phyloP scores from a whole-genome alignment of 1,140 invertebrate genomes.

The Nixonia krombeini region DNA sequence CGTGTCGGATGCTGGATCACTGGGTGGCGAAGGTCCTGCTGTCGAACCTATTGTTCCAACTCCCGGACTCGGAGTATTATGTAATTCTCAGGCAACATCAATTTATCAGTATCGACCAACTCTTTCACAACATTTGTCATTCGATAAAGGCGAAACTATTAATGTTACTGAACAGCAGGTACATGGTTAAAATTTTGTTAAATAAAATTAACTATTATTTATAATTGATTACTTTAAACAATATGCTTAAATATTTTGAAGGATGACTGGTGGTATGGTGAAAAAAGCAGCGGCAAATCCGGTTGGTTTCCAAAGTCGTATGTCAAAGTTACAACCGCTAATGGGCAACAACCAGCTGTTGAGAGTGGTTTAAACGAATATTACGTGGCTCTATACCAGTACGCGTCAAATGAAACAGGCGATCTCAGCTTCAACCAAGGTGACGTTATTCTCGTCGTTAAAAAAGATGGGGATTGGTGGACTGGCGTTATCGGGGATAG shows the following conservation, averaged over 20 bases:
- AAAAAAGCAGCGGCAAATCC: conserved; percentile 63
- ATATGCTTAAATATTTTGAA: no score
- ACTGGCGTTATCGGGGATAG: conserved; percentile 89
- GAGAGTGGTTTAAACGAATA: conserved; percentile 74
- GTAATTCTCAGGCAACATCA: conserved; percentile 73
- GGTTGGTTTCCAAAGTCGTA: conserved; percentile 85
- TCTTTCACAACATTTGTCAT: conserved; percentile 78
- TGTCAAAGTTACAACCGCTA: conserved; percentile 70
- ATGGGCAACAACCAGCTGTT: no score
- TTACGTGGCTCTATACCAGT: conserved; percentile 88
- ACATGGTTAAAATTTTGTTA: no score
- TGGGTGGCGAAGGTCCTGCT: conserved; percentile 62
- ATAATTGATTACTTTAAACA: no score
- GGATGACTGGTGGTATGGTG: conserved; percentile 81
- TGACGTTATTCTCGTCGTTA: conserved; percentile 88
- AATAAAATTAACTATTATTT: no score
- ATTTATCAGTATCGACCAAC: conserved; percentile 79
- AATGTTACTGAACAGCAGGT: conserved; percentile 78
- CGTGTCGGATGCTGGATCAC: conserved; percentile 72
- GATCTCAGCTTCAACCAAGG: conserved; percentile 94
- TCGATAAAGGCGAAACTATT: conserved; percentile 79
- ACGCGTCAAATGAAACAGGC: conserved; percentile 88
- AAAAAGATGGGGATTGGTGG: conserved; percentile 98
- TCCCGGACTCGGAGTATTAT: conserved; percentile 61
- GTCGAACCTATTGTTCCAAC: conserved; percentile 61